Conservation (phyloP, 2,113 vertebrate species). For the Arvicanthis niloticus region DNA sequence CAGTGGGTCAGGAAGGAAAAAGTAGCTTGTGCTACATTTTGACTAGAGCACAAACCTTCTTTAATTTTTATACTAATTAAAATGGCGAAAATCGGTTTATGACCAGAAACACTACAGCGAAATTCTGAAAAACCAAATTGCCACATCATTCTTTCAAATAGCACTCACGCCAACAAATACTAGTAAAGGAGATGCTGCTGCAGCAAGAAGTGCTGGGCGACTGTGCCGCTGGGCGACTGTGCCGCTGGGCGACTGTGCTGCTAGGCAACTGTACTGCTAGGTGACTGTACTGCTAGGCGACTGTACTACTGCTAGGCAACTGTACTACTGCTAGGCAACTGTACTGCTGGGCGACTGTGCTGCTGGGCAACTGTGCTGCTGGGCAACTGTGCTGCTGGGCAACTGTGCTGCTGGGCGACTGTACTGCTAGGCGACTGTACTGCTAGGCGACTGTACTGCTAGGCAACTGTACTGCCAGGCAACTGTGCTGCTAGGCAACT, state of each 20-base stretch:
- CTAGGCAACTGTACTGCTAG: rapidly evolving
- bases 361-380: rapidly evolving
- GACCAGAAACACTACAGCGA: not conserved
- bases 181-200: too few species aligned
- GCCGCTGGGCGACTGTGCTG: rapidly evolving
- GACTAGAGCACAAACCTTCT: not conserved
- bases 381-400: too few species aligned
- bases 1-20: not conserved
- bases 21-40: not conserved
- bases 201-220: too few species aligned
- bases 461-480: too few species aligned
- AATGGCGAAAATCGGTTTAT: not conserved
- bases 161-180: not conserved
- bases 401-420: too few species aligned
- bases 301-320: too few species aligned
- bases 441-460: too few species aligned
- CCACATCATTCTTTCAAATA: not conserved
- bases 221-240: too few species aligned
- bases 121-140: constrained; percentile 23
- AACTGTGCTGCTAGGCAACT: too few species aligned
- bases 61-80: not conserved
- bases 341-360: too few species aligned
- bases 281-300: rapidly evolving
- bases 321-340: too few species aligned
- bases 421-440: rapidly evolving